phyloP scores from a whole-genome alignment of 2,888 invertebrate genomes.

The Drosophila merina region DNA sequence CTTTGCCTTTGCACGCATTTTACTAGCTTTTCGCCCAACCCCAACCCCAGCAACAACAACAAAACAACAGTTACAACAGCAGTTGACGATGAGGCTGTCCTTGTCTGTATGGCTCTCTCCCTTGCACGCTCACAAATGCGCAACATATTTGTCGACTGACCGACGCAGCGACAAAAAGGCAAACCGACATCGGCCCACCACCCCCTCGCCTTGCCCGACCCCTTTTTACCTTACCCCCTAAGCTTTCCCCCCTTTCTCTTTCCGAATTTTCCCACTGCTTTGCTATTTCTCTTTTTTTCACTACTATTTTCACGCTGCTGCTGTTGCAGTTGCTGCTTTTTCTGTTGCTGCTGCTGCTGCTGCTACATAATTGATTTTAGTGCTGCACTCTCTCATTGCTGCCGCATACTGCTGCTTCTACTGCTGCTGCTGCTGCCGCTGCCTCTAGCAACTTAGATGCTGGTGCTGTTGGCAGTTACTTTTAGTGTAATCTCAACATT shows the following conservation, averaged over 20 bases:
- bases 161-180: conserved; percentile 57
- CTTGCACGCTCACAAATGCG: conserved; percentile 64
- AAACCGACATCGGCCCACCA: conserved; percentile 20
- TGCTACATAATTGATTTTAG: conserved; percentile 82
- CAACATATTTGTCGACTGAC: conserved; percentile 80
- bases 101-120: conserved; percentile 36
- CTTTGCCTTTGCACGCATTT: conserved; percentile 74
- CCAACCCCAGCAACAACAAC: conserved; percentile 42
- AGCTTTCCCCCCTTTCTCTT: not conserved
- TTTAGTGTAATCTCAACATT: conserved; percentile 77
- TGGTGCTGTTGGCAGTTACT: conserved; percentile 70
- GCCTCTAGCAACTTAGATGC: conserved; percentile 14
- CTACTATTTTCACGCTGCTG: conserved; percentile 79
- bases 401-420: conserved; percentile 42
- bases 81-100: conserved; percentile 43
- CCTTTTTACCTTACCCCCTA: conserved; percentile 1
- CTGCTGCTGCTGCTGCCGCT: conserved; percentile 36
- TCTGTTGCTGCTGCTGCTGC: conserved; percentile 36
- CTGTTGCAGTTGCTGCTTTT: conserved; percentile 49
- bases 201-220: conserved; percentile 7
- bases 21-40: conserved; percentile 44
- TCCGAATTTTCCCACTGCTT: conserved; percentile 26
- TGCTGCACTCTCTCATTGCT: conserved; percentile 70
- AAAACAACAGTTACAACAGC: conserved; percentile 75
- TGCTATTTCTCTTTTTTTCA: conserved; percentile 61